These are phyloP conservation scores for Biston stratarius DNA, from an alignment of 2,888 invertebrate species.

Conservation along the genomic window DNA sequence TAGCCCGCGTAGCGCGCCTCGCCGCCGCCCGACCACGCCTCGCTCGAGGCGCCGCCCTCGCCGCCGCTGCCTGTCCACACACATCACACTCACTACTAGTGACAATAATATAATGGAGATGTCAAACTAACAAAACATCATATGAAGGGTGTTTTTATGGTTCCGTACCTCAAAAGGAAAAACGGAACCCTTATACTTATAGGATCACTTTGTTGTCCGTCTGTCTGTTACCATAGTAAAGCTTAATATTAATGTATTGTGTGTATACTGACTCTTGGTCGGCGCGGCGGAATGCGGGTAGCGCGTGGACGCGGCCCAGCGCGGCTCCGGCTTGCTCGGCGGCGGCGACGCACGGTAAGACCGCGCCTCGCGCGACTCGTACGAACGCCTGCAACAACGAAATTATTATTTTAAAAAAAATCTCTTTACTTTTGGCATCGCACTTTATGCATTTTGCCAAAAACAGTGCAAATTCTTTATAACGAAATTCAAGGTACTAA, in stretches of 20 bases:
- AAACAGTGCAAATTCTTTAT: no score
- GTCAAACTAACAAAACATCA: no score
- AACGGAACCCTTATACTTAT: no score
- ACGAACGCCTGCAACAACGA: constrained; percentile 63
- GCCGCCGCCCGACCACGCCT: constrained; percentile 63
- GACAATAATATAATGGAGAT: not conserved
- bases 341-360: constrained; percentile 78
- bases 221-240: no score
- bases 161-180: no score
- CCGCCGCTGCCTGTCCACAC: constrained; percentile 44
- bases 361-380: constrained; percentile 73
- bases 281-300: constrained; percentile 71
- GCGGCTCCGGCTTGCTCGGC: constrained; percentile 76
- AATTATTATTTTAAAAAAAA: not conserved
- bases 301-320: constrained; percentile 71
- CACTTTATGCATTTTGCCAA: no score
- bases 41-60: constrained; percentile 53
- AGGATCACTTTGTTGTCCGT: no score
- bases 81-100: not conserved
- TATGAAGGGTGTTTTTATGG: no score
- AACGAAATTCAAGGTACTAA: no score
- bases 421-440: not conserved
- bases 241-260: no score
- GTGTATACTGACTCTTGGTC: constrained; percentile 64
- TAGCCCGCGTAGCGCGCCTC: constrained; percentile 73